phyloP scores from a whole-genome alignment of 2,797 vertebrate genomes.

The Echeneis naucrates region DNA sequence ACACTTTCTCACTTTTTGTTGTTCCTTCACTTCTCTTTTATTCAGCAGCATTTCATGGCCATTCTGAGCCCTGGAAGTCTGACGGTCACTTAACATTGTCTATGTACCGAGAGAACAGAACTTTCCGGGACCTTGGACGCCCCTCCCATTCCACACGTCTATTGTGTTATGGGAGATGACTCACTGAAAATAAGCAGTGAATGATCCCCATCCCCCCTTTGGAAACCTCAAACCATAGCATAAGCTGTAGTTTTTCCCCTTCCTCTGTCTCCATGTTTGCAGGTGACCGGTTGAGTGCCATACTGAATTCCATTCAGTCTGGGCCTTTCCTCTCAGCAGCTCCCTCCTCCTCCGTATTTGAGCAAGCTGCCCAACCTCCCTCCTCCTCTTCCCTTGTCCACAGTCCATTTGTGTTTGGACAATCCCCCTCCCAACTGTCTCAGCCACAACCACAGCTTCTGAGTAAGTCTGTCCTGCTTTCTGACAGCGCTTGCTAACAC shows the following conservation, averaged over 20 bases:
- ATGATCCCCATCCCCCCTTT: conserved; percentile 56
- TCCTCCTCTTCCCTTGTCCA: conserved; percentile 97
- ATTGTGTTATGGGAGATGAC: conserved; percentile 57
- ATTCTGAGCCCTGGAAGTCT: background rate
- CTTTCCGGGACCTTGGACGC: conserved; percentile 13
- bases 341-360: conserved; percentile 93
- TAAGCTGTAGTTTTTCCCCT: conserved; percentile 93
- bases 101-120: background rate
- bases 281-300: conserved; percentile 99
- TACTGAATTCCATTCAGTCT: conserved; percentile 99
- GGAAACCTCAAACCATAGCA: conserved; percentile 81
- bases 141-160: conserved; percentile 40
- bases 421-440: conserved; percentile 99
- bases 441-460: conserved; percentile 98
- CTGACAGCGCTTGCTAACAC: conserved; percentile 91
- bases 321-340: conserved; percentile 97
- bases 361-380: conserved; percentile 99
- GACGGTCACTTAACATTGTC: background rate
- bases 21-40: background rate
- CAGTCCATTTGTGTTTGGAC: conserved; percentile 99
- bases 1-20: background rate
- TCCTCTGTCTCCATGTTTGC: conserved; percentile 97
- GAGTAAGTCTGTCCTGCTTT: conserved; percentile 99
- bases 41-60: background rate
- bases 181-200: conserved; percentile 55